Percentiles rank a stretch among this genome's conserved stretches.
Evolutionary conservation across 2,113 vertebrate species (phyloP).

Genomic region (Eptesicus fuscus): DNA sequence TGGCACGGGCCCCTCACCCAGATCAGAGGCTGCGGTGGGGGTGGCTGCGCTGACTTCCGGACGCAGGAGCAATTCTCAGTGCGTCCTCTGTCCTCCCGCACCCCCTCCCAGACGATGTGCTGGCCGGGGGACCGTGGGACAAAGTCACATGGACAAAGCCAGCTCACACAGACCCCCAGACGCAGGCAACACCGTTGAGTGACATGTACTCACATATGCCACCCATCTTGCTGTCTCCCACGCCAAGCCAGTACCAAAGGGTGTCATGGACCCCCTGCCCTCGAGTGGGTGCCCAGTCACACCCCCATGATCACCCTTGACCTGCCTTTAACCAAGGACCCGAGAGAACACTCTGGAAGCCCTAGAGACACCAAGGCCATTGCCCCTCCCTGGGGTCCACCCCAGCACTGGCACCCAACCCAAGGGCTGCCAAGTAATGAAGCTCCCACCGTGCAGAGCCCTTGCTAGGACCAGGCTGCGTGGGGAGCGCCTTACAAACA

Average conservation of each 20-base stretch:
- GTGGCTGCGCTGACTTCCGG: not conserved
- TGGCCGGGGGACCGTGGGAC: not conserved
- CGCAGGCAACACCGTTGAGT: rapidly evolving
- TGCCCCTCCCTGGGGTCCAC: rapidly evolving
- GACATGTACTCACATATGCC: rapidly evolving
- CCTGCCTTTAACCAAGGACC: not conserved
- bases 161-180: not conserved
- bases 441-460: rapidly evolving
- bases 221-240: not conserved
- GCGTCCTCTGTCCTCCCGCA: not conserved
- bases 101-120: not conserved
- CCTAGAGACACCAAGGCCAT: rapidly evolving
- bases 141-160: not conserved
- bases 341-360: not conserved
- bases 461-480: not conserved
- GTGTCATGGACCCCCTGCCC: rapidly evolving
- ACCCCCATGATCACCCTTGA: too few relatives aligned
- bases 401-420: not conserved
- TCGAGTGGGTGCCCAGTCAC: too few relatives aligned
- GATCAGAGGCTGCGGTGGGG: not conserved
- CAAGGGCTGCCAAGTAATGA: not conserved
- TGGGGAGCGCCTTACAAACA: not conserved
- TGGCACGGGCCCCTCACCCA: not conserved
- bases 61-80: not conserved
- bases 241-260: not conserved